Conservation (phyloP, 2,797 vertebrate species). For the Acipenser oxyrinchus region DNA sequence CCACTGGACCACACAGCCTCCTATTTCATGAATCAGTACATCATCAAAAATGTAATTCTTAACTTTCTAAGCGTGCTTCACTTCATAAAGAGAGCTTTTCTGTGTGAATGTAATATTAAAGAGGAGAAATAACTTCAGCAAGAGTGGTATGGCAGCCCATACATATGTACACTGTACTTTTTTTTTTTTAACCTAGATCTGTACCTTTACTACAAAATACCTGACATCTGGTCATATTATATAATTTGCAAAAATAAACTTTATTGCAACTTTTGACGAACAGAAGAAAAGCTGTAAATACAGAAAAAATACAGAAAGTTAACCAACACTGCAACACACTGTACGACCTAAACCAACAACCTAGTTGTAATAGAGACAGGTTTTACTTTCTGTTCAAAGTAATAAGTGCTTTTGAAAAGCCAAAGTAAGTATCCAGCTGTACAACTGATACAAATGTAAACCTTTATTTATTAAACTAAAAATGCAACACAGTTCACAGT, state of each 20-base stretch:
- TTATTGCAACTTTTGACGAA: conserved; percentile 85
- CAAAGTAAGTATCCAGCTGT: conserved; percentile 1
- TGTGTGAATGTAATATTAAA: too few relatives aligned
- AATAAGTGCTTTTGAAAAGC: conserved; percentile 11
- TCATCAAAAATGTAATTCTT: too few relatives aligned
- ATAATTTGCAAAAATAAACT: conserved; percentile 89
- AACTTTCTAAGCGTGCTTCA: too few relatives aligned
- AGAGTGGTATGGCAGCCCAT: too few relatives aligned
- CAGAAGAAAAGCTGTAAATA: conserved; percentile 54
- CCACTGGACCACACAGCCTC: too few relatives aligned
- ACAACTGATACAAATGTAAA: conserved; percentile 3
- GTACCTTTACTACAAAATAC: too few relatives aligned
- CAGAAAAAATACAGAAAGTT: conserved; percentile 28
- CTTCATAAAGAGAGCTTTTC: too few relatives aligned
- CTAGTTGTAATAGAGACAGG: conserved; percentile 10
- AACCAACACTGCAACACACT: conserved; percentile 35
- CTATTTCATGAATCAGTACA: too few relatives aligned
- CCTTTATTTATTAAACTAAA: conserved; percentile 9
- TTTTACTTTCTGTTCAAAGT: conserved; percentile 24
- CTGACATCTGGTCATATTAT: not conserved
- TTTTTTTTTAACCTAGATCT: too few relatives aligned
- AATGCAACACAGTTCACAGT: conserved; percentile 17
- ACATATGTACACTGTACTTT: too few relatives aligned
- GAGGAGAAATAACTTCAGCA: too few relatives aligned
- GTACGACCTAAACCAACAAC: conserved; percentile 22